phyloP scores from a whole-genome alignment of 2,888 invertebrate genomes.

The Stenchaetothrips biformis region DNA sequence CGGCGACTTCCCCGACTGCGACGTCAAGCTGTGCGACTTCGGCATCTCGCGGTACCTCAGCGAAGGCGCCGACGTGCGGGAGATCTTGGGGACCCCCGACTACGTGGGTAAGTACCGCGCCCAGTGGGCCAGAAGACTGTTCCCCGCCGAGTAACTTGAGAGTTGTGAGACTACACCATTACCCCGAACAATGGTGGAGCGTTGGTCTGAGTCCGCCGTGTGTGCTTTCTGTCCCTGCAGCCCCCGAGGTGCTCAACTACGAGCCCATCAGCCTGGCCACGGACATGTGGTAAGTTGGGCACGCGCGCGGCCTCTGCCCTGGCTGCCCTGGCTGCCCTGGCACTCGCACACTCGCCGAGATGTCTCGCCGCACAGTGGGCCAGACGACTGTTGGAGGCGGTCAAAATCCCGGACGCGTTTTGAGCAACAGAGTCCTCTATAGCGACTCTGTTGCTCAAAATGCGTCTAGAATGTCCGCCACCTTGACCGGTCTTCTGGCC shows the following conservation, averaged over 20 bases:
- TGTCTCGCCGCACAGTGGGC: too few relatives aligned
- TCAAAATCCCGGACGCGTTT: too few relatives aligned
- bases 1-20: conserved; percentile 53
- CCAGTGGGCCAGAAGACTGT: neutral
- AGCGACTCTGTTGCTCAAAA: too few relatives aligned
- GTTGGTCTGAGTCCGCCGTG: neutral
- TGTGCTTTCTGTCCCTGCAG: conserved; percentile 48
- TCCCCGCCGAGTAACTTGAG: neutral
- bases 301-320: neutral
- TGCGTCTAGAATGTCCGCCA: too few relatives aligned
- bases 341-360: too few relatives aligned
- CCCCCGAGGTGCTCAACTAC: conserved; percentile 91
- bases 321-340: neutral
- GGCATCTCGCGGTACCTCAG: conserved; percentile 59
- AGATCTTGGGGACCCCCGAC: conserved; percentile 64
- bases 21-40: conserved; percentile 59
- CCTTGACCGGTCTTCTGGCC: neutral
- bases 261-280: conserved; percentile 90
- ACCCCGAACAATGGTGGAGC: too few relatives aligned
- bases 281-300: conserved; percentile 73
- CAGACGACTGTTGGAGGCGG: too few relatives aligned
- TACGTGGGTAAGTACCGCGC: conserved; percentile 55
- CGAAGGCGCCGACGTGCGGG: conserved; percentile 57
- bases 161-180: neutral
- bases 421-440: too few relatives aligned